These are phyloP conservation scores for Fissipunctia ypsillon DNA, from an alignment of 2,888 invertebrate species.

Conservation along the genomic window DNA sequence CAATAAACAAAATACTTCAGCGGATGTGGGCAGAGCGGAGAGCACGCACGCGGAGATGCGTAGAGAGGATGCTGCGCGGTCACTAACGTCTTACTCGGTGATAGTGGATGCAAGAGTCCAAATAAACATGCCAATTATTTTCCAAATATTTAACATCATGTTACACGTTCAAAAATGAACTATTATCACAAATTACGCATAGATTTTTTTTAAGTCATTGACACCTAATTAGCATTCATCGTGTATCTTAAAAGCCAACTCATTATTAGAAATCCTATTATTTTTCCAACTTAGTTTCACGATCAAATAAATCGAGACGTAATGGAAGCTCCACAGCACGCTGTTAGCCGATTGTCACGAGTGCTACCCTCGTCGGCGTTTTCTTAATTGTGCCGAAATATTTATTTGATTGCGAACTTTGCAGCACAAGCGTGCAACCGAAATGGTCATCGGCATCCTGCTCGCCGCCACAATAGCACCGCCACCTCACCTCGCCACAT, in stretches of 20 bases:
- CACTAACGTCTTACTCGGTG: slow-evolving; percentile 26
- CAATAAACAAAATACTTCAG: slow-evolving; percentile 91
- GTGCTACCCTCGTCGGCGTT: slow-evolving; percentile 89
- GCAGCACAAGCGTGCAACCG: slow-evolving; percentile 88
- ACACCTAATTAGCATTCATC: not conserved
- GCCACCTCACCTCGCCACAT: slow-evolving; percentile 72
- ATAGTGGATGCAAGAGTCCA: not conserved
- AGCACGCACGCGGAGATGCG: slow-evolving; percentile 80
- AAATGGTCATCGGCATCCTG: slow-evolving; percentile 90
- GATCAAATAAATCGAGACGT: slow-evolving; percentile 61
- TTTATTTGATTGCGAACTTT: slow-evolving; percentile 90
- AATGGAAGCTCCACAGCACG: slow-evolving; percentile 77
- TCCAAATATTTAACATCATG: not conserved
- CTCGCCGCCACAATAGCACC: slow-evolving; percentile 82
- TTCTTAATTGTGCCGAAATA: slow-evolving; percentile 91
- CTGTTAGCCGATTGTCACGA: slow-evolving; percentile 86
- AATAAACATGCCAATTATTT: slow-evolving; percentile 1
- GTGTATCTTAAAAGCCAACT: not conserved
- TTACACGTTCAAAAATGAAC: not conserved
- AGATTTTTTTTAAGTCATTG: not conserved
- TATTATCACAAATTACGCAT: not conserved
- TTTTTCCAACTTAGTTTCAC: not conserved
- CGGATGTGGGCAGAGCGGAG: slow-evolving; percentile 89
- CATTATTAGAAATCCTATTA: not conserved
- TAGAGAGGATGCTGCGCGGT: slow-evolving; percentile 74